These are phyloP conservation scores for Pachymerium ferrugineum DNA, from an alignment of 2,888 invertebrate species.

Conservation along the genomic window DNA sequence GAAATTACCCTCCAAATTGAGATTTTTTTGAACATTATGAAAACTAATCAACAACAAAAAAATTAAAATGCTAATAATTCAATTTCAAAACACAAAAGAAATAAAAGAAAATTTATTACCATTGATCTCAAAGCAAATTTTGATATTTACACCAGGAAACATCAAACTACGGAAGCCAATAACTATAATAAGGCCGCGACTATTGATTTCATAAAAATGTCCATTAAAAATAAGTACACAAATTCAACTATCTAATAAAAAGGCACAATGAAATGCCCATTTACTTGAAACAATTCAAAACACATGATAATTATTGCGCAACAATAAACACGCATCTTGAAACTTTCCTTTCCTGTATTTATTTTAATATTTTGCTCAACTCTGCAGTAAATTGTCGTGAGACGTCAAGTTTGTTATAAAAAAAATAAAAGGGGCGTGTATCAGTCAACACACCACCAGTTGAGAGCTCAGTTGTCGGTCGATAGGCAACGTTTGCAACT, in stretches of 20 bases:
- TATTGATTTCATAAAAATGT: not conserved
- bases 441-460: not conserved
- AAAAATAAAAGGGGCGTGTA: not conserved
- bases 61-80: too few species aligned
- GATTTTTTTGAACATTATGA: too few species aligned
- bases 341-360: too few species aligned
- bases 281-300: not conserved
- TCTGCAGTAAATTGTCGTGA: not conserved
- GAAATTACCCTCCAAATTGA: too few species aligned
- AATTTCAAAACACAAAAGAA: too few species aligned
- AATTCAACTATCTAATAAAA: not conserved
- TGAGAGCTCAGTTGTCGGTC: not conserved
- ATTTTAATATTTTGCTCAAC: too few species aligned
- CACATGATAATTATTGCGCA: not conserved
- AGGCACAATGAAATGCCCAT: not conserved
- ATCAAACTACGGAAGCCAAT: not conserved
- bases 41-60: too few species aligned
- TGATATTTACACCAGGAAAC: not conserved
- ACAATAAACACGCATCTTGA: not conserved
- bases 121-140: not conserved
- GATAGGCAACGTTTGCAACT: not conserved
- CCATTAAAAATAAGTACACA: not conserved
- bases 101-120: too few species aligned
- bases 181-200: not conserved
- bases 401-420: not conserved